Conservation (phyloP, 2,113 vertebrate genomes). For the Tragelaphus scriptus region DNA sequence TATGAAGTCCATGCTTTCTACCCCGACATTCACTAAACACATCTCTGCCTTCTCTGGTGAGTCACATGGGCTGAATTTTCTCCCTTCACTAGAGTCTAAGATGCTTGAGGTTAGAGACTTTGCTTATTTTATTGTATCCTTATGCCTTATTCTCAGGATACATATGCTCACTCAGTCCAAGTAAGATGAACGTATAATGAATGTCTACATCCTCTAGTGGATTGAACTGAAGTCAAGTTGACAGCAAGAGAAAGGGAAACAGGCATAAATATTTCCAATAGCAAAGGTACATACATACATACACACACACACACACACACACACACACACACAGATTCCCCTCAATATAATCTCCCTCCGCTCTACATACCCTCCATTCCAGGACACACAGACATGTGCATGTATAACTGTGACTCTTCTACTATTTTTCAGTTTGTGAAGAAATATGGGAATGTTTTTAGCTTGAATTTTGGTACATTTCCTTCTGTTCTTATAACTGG, state of each 20-base stretch:
- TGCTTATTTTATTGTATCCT: neutral
- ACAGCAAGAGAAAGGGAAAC: neutral
- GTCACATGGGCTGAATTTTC: neutral
- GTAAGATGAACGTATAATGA: neutral
- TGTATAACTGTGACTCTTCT: neutral
- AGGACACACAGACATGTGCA: neutral
- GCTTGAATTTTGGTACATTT: conserved; percentile 57
- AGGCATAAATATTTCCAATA: neutral
- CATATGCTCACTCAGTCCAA: neutral
- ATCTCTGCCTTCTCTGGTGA: neutral
- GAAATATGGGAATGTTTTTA: conserved; percentile 83
- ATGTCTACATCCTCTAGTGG: accelerated
- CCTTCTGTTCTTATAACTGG: conserved; percentile 77
- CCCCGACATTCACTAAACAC: neutral
- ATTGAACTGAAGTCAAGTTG: neutral
- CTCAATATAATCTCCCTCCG: accelerated
- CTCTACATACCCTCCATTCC: neutral
- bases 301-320: neutral
- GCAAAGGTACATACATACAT: too few relatives aligned
- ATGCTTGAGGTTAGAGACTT: neutral
- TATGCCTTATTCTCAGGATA: neutral
- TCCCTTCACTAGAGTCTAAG: neutral
- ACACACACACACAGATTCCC: neutral
- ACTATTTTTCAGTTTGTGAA: conserved; percentile 75
- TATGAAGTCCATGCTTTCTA: neutral